phyloP scores from a whole-genome alignment of 2,797 vertebrate genomes.

The Enteromius argenteus region DNA sequence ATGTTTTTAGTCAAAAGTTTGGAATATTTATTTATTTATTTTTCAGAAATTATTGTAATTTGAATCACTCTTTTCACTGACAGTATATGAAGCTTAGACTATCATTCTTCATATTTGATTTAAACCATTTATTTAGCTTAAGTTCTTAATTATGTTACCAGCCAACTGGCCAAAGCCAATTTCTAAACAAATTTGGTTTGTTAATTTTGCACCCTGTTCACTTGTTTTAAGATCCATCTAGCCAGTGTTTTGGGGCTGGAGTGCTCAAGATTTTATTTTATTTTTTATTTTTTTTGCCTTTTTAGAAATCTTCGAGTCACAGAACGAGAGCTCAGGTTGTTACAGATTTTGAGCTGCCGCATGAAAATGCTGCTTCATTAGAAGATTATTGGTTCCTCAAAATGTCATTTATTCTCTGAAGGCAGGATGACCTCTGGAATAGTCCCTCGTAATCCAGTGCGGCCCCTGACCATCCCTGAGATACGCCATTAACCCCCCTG shows the following conservation, averaged over 20 bases:
- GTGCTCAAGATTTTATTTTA: conserved; percentile 24
- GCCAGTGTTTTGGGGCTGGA: background rate
- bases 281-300: conserved; percentile 59
- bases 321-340: conserved; percentile 60
- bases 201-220: background rate
- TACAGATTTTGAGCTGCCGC: conserved; percentile 62
- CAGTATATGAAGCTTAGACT: background rate
- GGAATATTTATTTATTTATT: no score
- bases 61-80: background rate
- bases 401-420: conserved; percentile 75
- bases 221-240: background rate
- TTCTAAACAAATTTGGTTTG: background rate
- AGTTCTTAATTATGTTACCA: background rate
- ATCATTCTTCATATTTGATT: background rate
- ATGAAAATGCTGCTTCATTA: conserved; percentile 77
- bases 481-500: conserved; percentile 51
- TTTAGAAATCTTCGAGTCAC: conserved; percentile 60
- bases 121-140: background rate
- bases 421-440: conserved; percentile 65
- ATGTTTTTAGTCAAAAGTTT: no score
- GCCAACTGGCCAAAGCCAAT: no score
- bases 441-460: conserved; percentile 53
- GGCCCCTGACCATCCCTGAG: conserved; percentile 61
- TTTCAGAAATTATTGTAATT: background rate
- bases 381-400: conserved; percentile 76